Conservation (phyloP, 2,113 vertebrate genomes). For the Probosciger aterrimus region DNA sequence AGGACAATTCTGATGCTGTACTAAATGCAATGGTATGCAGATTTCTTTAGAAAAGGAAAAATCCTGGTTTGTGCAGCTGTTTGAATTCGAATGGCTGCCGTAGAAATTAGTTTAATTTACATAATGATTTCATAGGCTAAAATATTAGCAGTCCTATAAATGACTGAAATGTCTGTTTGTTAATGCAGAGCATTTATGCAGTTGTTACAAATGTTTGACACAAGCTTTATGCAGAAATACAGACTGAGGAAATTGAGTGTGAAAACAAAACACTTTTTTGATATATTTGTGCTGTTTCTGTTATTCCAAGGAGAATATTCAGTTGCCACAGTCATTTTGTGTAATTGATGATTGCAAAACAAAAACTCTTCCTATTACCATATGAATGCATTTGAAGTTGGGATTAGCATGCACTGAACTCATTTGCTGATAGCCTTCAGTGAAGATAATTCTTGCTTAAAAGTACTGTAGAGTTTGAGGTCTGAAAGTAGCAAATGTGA, state of each 20-base stretch:
- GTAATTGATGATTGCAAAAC: not conserved
- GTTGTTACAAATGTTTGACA: conserved; percentile 1
- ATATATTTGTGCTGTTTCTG: not conserved
- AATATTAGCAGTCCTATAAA: conserved; percentile 45
- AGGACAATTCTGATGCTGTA: conserved; percentile 40
- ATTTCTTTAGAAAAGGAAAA: conserved; percentile 16
- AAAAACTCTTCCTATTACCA: not conserved
- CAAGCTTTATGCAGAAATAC: conserved; percentile 31
- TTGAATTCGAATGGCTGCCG: conserved; percentile 25
- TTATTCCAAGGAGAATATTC: not conserved
- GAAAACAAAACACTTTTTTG: conserved; percentile 7
- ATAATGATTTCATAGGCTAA: conserved; percentile 49
- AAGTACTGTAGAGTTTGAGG: not conserved
- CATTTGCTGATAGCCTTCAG: not conserved
- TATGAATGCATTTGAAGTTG: not conserved
- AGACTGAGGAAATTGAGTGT: conserved; percentile 4
- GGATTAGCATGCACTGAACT: not conserved
- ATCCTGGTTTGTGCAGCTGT: conserved; percentile 47
- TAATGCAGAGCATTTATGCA: conserved; percentile 1
- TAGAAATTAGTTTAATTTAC: conserved; percentile 56
- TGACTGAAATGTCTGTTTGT: conserved; percentile 33
- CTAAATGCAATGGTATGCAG: not conserved
- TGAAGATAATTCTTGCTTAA: not conserved
- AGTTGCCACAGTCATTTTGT: not conserved
- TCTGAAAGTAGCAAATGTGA: not conserved